phyloP scores from a whole-genome alignment of 2,113 vertebrate species.

The Hydropotes inermis region DNA sequence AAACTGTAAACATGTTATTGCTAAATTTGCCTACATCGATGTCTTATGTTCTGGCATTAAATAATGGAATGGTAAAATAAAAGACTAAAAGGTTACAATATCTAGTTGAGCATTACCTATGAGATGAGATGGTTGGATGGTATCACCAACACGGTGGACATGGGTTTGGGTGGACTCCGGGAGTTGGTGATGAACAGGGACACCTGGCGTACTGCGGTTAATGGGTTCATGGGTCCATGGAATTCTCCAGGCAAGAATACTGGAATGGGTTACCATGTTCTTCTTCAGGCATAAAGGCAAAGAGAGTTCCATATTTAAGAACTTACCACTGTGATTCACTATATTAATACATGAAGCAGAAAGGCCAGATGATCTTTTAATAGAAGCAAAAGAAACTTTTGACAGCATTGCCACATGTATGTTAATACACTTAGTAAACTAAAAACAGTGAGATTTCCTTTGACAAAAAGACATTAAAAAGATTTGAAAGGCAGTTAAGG shows the following conservation, averaged over 20 bases:
- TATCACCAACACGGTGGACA: too few relatives aligned
- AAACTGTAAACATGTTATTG: too few relatives aligned
- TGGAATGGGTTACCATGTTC: background rate
- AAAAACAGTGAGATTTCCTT: background rate
- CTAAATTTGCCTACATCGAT: too few relatives aligned
- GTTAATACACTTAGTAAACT: background rate
- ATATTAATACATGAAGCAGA: background rate
- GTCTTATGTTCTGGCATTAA: too few relatives aligned
- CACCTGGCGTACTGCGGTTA: too few relatives aligned
- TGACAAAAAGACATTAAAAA: background rate
- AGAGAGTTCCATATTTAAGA: slow-evolving; percentile 24
- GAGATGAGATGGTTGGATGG: too few relatives aligned
- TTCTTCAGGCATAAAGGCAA: background rate
- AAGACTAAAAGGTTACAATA: too few relatives aligned
- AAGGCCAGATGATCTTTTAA: slow-evolving; percentile 15
- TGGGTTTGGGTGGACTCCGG: too few relatives aligned
- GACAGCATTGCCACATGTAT: background rate
- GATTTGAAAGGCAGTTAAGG: background rate
- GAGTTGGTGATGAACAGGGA: too few relatives aligned
- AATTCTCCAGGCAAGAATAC: background rate
- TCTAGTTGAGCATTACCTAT: too few relatives aligned
- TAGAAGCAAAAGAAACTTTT: background rate
- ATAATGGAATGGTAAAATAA: too few relatives aligned
- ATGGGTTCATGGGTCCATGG: too few relatives aligned
- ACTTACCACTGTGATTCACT: background rate